Percentiles rank a stretch among this genome's conserved stretches.
Conservation (phyloP, 1,140 invertebrate species). For the Penaeus japonicus region DNA sequence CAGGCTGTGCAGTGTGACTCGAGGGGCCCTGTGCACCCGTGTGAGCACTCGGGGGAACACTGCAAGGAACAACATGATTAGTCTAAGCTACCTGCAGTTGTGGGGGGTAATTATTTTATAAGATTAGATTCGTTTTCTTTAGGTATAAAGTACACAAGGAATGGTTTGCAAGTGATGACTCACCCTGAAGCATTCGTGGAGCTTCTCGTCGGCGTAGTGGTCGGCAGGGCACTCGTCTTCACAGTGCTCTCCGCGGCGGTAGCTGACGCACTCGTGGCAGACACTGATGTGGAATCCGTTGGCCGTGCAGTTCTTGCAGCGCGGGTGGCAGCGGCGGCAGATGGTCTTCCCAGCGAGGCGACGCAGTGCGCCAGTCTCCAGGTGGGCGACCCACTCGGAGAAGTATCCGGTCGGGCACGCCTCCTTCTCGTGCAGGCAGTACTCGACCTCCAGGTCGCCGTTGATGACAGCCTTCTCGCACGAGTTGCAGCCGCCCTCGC, state of each 20-base stretch:
- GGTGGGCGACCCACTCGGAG: slow-evolving; percentile 81
- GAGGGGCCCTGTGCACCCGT: slow-evolving; percentile 82
- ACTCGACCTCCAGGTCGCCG: slow-evolving; percentile 72
- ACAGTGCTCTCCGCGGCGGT: slow-evolving; percentile 87
- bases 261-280: slow-evolving; percentile 85
- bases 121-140: no score
- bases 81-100: no score
- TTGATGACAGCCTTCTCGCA: slow-evolving; percentile 90
- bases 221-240: slow-evolving; percentile 88
- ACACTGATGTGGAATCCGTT: slow-evolving; percentile 71
- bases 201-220: slow-evolving; percentile 78
- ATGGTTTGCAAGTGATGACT: neutral
- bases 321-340: slow-evolving; percentile 88
- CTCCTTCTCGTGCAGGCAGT: slow-evolving; percentile 81
- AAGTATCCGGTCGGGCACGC: slow-evolving; percentile 83
- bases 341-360: slow-evolving; percentile 78
- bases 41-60: slow-evolving; percentile 79
- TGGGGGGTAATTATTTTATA: no score
- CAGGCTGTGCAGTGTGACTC: slow-evolving; percentile 83
- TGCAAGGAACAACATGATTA: slow-evolving; percentile 65
- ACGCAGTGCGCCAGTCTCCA: slow-evolving; percentile 75
- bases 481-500: slow-evolving; percentile 81
- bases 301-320: slow-evolving; percentile 87
- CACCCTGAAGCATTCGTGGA: slow-evolving; percentile 69
- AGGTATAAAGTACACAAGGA: no score